phyloP scores from a whole-genome alignment of 2,888 invertebrate species.

The Antheraea assamensis region DNA sequence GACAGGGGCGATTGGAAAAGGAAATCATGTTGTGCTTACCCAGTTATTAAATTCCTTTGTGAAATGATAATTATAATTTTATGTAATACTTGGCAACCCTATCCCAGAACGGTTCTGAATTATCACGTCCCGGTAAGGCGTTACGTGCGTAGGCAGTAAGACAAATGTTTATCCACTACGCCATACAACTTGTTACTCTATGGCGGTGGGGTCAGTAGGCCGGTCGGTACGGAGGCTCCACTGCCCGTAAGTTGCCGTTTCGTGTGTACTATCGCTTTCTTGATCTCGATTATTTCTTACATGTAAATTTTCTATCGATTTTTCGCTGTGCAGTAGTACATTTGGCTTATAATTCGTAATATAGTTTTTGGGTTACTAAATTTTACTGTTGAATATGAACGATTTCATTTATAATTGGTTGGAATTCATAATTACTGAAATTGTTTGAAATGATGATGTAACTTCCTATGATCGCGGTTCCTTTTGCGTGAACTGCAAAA shows the following conservation, averaged over 20 bases:
- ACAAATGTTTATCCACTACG: slow-evolving; percentile 8
- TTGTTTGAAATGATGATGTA: no score
- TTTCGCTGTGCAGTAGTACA: slow-evolving; percentile 20
- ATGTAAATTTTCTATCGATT: slow-evolving; percentile 38
- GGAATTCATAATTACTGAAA: neutral
- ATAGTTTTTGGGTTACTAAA: neutral
- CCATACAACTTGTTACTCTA: slow-evolving; percentile 30
- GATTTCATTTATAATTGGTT: no score
- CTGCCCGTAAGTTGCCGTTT: slow-evolving; percentile 45
- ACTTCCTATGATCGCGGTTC: no score
- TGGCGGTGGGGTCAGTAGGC: slow-evolving; percentile 45
- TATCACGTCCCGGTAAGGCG: slow-evolving; percentile 19
- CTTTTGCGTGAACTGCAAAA: no score
- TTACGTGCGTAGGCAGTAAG: slow-evolving; percentile 15
- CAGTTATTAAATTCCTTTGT: neutral
- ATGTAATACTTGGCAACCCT: neutral
- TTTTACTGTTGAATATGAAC: neutral
- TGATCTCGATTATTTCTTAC: slow-evolving; percentile 46
- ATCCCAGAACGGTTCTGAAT: slow-evolving; percentile 4
- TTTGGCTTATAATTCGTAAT: neutral
- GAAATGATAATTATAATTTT: neutral
- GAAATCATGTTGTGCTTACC: no score
- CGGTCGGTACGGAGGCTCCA: slow-evolving; percentile 31
- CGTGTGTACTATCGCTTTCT: slow-evolving; percentile 50
- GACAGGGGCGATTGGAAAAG: no score